These are phyloP conservation scores for Hoplodrina blanda DNA, from an alignment of 2,888 invertebrate genomes.

Conservation along the genomic window DNA sequence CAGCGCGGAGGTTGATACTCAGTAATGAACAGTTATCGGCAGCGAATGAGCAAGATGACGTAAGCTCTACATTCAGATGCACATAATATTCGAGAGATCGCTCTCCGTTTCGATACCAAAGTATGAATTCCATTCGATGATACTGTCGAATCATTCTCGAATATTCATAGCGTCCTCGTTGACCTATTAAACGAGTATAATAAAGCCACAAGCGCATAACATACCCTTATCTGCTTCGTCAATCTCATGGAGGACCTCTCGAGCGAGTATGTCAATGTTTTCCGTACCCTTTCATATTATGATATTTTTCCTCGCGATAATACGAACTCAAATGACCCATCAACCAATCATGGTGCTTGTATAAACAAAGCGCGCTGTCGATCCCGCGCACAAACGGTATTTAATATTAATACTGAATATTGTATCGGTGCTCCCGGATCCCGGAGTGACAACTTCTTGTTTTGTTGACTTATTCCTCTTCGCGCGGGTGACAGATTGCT, in stretches of 20 bases:
- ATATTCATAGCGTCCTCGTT: constrained; percentile 22
- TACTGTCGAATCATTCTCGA: background rate
- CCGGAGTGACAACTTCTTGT: constrained; percentile 65
- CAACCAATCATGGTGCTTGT: constrained; percentile 31
- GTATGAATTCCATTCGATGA: constrained; percentile 7
- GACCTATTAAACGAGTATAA: constrained; percentile 39
- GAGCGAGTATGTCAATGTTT: constrained; percentile 48
- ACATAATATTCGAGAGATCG: constrained; percentile 2
- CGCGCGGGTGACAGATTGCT: constrained; percentile 65
- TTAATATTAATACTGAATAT: constrained; percentile 60
- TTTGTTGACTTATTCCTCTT: constrained; percentile 70
- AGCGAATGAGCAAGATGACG: constrained; percentile 25
- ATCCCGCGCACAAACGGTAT: constrained; percentile 35
- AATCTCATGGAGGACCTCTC: constrained; percentile 38
- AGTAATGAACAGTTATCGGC: constrained; percentile 38
- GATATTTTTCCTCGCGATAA: constrained; percentile 52
- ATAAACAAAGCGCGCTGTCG: constrained; percentile 35
- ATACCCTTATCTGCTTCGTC: constrained; percentile 38
- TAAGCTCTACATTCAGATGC: constrained; percentile 6
- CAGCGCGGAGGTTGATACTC: constrained; percentile 9
- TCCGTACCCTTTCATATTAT: constrained; percentile 41
- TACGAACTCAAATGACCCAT: constrained; percentile 40
- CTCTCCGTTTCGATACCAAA: background rate
- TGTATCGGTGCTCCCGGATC: constrained; percentile 39
- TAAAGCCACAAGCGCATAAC: constrained; percentile 40